Conservation (phyloP, 2,797 vertebrate genomes). For the Sorex maritimensis region DNA sequence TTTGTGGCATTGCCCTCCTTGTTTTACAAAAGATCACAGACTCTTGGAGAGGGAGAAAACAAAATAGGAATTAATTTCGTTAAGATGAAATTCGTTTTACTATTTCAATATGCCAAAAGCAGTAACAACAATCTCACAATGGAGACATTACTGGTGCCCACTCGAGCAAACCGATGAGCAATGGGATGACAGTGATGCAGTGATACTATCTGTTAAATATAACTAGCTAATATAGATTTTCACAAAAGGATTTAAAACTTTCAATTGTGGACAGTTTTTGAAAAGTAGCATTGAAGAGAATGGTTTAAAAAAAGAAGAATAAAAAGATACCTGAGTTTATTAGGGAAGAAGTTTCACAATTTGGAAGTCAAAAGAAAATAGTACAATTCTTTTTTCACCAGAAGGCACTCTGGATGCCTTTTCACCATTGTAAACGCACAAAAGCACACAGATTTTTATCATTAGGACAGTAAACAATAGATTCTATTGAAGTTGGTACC, state of each 20-base stretch:
- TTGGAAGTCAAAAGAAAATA: slow-evolving; percentile 72
- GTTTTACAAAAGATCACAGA: background rate
- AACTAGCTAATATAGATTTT: too few relatives aligned
- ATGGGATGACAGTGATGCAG: too few relatives aligned
- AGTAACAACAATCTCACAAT: too few relatives aligned
- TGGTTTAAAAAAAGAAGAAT: slow-evolving; percentile 11
- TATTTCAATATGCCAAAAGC: too few relatives aligned
- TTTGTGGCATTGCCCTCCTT: background rate
- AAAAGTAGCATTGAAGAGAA: slow-evolving; percentile 19
- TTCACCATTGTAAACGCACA: background rate
- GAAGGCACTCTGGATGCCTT: slow-evolving; percentile 74
- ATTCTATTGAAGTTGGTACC: background rate
- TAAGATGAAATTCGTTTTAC: slow-evolving; percentile 39
- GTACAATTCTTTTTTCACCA: background rate
- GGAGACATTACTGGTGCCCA: too few relatives aligned
- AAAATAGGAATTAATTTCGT: background rate
- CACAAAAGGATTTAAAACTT: too few relatives aligned
- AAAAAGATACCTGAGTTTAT: background rate
- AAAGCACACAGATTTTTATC: slow-evolving; percentile 53
- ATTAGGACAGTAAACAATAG: background rate
- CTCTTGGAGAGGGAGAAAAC: slow-evolving; percentile 8
- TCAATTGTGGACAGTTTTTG: slow-evolving; percentile 14
- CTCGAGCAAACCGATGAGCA: too few relatives aligned
- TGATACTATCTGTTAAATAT: slow-evolving; percentile 16
- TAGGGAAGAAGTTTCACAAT: slow-evolving; percentile 18